phyloP scores from a whole-genome alignment of 1,140 invertebrate species.

The Drosophila suzukii region DNA sequence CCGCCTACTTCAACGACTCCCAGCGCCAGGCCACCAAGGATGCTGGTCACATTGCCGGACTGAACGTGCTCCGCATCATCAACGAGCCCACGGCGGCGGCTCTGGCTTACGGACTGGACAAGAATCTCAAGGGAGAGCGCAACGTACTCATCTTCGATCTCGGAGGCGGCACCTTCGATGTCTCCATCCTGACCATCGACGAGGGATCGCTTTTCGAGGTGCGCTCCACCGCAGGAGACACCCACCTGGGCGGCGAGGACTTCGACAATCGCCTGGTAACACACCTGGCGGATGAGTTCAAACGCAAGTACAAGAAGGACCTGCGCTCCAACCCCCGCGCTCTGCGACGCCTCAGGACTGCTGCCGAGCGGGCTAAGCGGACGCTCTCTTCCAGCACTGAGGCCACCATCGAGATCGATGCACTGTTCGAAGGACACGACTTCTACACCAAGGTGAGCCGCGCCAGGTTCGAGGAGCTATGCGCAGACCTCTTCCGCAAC shows the following conservation, averaged over 20 bases:
- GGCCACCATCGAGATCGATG: slow-evolving; percentile 90
- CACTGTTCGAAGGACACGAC: slow-evolving; percentile 90
- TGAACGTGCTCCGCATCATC: slow-evolving; percentile 89
- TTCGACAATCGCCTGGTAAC: slow-evolving; percentile 93
- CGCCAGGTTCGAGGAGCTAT: slow-evolving; percentile 94
- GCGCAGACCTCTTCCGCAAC: slow-evolving; percentile 91
- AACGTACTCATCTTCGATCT: slow-evolving; percentile 91
- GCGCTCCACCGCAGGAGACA: slow-evolving; percentile 91
- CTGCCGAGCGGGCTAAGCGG: slow-evolving; percentile 90
- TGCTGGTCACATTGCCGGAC: slow-evolving; percentile 88
- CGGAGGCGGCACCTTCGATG: slow-evolving; percentile 92
- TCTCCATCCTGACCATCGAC: slow-evolving; percentile 94
- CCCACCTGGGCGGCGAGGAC: slow-evolving; percentile 90
- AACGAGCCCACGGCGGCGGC: slow-evolving; percentile 91
- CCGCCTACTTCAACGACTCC: slow-evolving; percentile 88
- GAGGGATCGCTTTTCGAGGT: slow-evolving; percentile 93
- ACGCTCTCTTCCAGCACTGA: slow-evolving; percentile 88
- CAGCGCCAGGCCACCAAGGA: slow-evolving; percentile 88
- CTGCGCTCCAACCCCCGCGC: slow-evolving; percentile 90
- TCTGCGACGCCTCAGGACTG: slow-evolving; percentile 90
- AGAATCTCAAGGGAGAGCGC: slow-evolving; percentile 90
- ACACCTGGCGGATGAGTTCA: slow-evolving; percentile 91
- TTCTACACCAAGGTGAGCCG: slow-evolving; percentile 94
- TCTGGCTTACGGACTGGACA: slow-evolving; percentile 91
- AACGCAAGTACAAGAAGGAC: slow-evolving; percentile 93